Evolutionary conservation across 2,113 vertebrate genomes (phyloP).

Genomic region (Tautogolabrus adspersus): DNA sequence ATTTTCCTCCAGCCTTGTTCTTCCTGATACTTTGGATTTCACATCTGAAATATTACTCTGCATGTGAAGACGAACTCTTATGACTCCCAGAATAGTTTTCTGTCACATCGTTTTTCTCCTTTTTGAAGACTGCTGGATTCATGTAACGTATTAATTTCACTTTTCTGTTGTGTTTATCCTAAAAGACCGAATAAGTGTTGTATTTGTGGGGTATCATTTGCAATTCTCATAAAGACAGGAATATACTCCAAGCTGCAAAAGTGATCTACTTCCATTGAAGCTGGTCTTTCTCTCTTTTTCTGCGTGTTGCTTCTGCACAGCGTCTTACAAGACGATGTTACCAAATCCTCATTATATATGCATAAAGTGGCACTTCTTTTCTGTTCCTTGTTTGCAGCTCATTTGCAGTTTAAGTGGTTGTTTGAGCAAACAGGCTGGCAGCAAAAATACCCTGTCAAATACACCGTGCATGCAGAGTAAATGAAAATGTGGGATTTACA

Average conservation of each 20-base stretch:
- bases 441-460: constrained; percentile 26
- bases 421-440: constrained; percentile 31
- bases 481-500: constrained; percentile 38
- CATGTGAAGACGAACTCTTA: not conserved
- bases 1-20: not conserved
- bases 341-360: constrained; percentile 30
- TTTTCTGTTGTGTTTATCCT: constrained; percentile 8
- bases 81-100: constrained; percentile 14
- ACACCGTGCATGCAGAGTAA: not conserved
- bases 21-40: constrained; percentile 10
- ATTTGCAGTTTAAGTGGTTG: constrained; percentile 64
- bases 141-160: constrained; percentile 12
- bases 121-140: constrained; percentile 2
- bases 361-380: constrained; percentile 10
- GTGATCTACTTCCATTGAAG: not conserved
- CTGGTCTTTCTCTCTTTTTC: not conserved
- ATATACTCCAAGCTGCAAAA: not conserved
- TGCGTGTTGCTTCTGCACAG: not conserved
- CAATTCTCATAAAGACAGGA: not conserved
- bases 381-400: constrained; percentile 52
- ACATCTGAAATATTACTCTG: constrained; percentile 6
- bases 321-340: constrained; percentile 5
- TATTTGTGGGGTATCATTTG: not conserved
- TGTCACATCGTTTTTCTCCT: constrained; percentile 8
- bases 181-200: not conserved